Evolutionary conservation across 1,140 invertebrate genomes (phyloP), one percentile per base, ranked within the genome.

Genomic region (Plectrocnemia conspersa): DNA sequence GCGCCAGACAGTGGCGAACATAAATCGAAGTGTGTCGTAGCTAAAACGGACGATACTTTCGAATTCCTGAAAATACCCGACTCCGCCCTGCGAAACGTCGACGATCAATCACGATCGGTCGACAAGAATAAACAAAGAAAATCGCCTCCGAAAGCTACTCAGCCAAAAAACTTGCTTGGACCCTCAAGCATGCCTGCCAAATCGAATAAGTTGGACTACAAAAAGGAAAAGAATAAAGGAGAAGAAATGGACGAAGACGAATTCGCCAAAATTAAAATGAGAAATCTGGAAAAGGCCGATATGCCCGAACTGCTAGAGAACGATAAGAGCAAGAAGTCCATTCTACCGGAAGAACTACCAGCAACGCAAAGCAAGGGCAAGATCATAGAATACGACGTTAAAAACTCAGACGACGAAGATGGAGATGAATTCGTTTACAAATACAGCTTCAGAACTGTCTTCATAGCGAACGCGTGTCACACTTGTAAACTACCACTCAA

Each of bases 151-250:
- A 61, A 61, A 19, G n/a, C n/a, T n/a, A 32, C 52, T 48, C 54
- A 61, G 41, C 68, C 74, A 76, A 76, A 76, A 76, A 76, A 76
- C 74, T 76, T 73, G 65, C 63, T 72, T 70, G 71, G 73, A 65
- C 71, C 67, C 55, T 68, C 71, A 65, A 66, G 69, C 64, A 74
- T 73, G 68, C 74, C 74, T 76, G 74, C 65, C 64, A 64, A 63
- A 76, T 76, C 72, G 73, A 74, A 67, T 76, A 75, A 64, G 64
- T 67, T 55, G n/a, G 74, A 75, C 54, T 75, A 70, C 49, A 76
- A 76, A 70, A 76, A 76, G 47, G 73, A 76, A 62, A 74, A 73
- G 54, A 68, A 72, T 64, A 76, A 74, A 71, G 44, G 41, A 7
- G 10, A 35, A n/a, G 29, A 54, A 54, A 60, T 64, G 11, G 68